Base-by-base conservation (phyloP, 2,888 invertebrate genomes). In the Drosophila pegasa region DNA sequence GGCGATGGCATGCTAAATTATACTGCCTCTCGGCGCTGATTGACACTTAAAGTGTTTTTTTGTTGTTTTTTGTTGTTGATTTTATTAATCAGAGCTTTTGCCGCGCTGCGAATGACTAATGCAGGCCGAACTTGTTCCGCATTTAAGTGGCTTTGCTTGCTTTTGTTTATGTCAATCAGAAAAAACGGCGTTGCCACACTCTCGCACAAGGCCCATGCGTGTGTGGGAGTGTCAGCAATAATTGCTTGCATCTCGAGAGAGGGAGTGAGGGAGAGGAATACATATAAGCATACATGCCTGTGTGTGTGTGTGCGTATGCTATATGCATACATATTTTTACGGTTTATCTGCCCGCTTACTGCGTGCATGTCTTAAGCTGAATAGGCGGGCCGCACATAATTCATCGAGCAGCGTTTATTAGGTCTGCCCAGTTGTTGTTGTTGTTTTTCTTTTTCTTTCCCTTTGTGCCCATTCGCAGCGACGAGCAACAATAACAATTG, bases 181-280 rank as follows among this genome's bases (percentile, higher is more conserved):
- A 18, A 61, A n/a, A n/a, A n/a, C 63, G 68, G 70, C 25, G 73
- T 70, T 79, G 80, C 80, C 82, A 79, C 45, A 80, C 71, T 64
- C 62, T 60, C 31, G 43, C 56, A 65, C 58, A 75, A 74, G 12
- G 41, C 40, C 37, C 35, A 10, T 31, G 29, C 18, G 52, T 54
- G 79, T 82, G 82, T 82, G 87, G 81, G 82, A 85, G 88, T 87
- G 88, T 68, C 83, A 79, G 82, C 76, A 59, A 85, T 87, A 87
- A 87, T 83, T 87, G 88, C 73, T 67, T 75, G 73, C 81, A 87
- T 78, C 78, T 87, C 61, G 63, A 75, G 58, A 41, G 58, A 41
- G 22, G 3, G 41, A 5, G 25, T 25, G 25, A 25, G 25, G 8
- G 8, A 25, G 43, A 43, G 16, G 6, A 2, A 12, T 20, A 1